Evolutionary conservation across 2,888 invertebrate genomes (phyloP).

Genomic region (Linnaemya tessellans): DNA sequence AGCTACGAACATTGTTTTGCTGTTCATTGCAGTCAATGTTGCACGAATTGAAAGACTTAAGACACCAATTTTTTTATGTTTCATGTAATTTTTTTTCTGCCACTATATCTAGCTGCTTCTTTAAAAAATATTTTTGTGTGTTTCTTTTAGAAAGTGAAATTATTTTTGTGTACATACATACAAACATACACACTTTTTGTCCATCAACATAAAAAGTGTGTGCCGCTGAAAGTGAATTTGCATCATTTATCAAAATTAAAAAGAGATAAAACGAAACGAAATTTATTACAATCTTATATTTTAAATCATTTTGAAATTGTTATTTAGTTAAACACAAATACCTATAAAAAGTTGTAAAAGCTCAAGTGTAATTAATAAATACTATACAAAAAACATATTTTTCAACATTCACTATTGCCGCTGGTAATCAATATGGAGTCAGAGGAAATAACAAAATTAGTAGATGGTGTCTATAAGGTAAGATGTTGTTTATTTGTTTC

Average conservation of each 20-base stretch:
- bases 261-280: conserved; percentile 3
- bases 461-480: conserved; percentile 96
- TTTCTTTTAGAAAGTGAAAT: conserved; percentile 70
- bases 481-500: conserved; percentile 66
- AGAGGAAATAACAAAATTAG: conserved; percentile 94
- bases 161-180: conserved; percentile 9
- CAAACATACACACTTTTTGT: neutral
- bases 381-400: conserved; percentile 24
- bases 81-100: conserved; percentile 23
- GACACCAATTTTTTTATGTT: conserved; percentile 59
- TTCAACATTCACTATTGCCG: neutral
- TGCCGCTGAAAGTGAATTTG: conserved; percentile 66
- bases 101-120: neutral
- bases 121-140: conserved; percentile 21
- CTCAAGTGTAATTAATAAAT: conserved; percentile 1
- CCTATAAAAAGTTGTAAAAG: neutral
- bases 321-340: neutral
- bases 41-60: conserved; percentile 66
- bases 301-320: conserved; percentile 23
- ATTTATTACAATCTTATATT: neutral
- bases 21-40: conserved; percentile 40
- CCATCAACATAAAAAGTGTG: conserved; percentile 1
- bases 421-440: conserved; percentile 86
- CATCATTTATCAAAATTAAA: conserved; percentile 35
- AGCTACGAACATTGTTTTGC: conserved; percentile 50